Base-by-base conservation (phyloP, 35 echinoderm and acorn worm species). In the Antedon bifida region DNA sequence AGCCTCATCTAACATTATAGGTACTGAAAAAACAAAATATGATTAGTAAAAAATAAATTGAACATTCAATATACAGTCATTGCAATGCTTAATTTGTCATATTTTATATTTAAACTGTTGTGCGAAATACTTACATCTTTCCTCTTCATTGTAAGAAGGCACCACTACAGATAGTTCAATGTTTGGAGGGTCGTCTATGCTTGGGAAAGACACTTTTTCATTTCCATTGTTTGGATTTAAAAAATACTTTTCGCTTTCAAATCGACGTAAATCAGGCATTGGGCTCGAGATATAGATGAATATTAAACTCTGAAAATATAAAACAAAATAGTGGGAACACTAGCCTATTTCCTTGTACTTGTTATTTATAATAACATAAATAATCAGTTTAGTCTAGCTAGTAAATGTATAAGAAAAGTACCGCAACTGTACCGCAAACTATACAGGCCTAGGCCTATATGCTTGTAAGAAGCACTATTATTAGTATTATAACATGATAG, bases 131-230 rank as follows among this genome's bases (percentile, higher is more conserved):
- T 99, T 86, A 99, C 95, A 88, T 86, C 95, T 92, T 75, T 85
- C 86, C 79, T 99, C 95, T 88, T 99, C 95, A 88, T 90, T 93
- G 36, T 99, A 99, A 29, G 95, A 92, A 82, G 95, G 95, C 13
- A 99, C 95, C 46, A 99, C 86, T 21, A 99, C 88, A 29, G 95
- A 99, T 21, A 99, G 81, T 3, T 92, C 90, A 29, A 92, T 79
- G 30, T 88, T 77, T 39, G 95, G 81, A 46, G 74, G 83, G 13
- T 88, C 88, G 39, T 78, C 36, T 73, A 99, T 85, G 80, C 95
- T 99, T 73, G 95, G 90, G 79, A 99, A 99, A 29, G 88, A 81
- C 12, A 86, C 77, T 51, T 79, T 84, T 0, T 86, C 73, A 38
- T 82, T 80, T 73, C 76, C 82, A 35, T 90, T 75, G 34, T 89